Evolutionary conservation across 2,888 invertebrate genomes (phyloP), one percentile per base, ranked within the genome.

Genomic region (Cistogaster globosa): DNA sequence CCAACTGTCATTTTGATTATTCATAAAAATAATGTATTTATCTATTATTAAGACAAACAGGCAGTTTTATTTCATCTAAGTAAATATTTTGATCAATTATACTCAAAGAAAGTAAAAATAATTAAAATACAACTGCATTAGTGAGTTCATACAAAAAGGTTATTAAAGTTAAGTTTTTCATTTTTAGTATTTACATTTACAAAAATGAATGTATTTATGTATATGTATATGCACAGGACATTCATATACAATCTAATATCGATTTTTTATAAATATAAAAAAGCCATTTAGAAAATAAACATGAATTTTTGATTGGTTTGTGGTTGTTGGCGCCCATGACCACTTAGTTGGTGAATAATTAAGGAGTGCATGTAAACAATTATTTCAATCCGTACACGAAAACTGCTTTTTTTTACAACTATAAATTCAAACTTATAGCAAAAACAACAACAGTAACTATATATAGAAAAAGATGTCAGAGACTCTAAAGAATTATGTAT

Each of bases 231-330:
- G 45, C 2, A 32, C 32, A n/a, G n/a, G 3, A n/a, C n/a, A 48
- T 42, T 42, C 2, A 48, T 5, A 48, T 14, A 14, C 4, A 48
- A 5, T 48, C n/a, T 48, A 16, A 48, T n/a, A 76, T 84, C 48
- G 76, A 81, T 84, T 81, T 81, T 69, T 67, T 62, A 16, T 84
- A 32, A 45, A 26, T 58, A 78, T 81, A 63, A 72, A 80, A 63
- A 72, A 80, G 79, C 71, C 84, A 86, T 76, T 83, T 78, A 78
- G 74, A 84, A 81, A 84, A 86, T 84, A 72, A 83, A 79, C 86
- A 88, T 87, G 83, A 87, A 87, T 87, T 85, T 87, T 85, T 83
- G 84, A 87, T 88, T 87, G 84, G 84, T 85, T 79, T 87, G 87
- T 84, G 86, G 79, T 85, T 85, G 86, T 87, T 86, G 87, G 87